Conservation (phyloP, 1,140 invertebrate species). For the Yoshiicerus persimilis region DNA sequence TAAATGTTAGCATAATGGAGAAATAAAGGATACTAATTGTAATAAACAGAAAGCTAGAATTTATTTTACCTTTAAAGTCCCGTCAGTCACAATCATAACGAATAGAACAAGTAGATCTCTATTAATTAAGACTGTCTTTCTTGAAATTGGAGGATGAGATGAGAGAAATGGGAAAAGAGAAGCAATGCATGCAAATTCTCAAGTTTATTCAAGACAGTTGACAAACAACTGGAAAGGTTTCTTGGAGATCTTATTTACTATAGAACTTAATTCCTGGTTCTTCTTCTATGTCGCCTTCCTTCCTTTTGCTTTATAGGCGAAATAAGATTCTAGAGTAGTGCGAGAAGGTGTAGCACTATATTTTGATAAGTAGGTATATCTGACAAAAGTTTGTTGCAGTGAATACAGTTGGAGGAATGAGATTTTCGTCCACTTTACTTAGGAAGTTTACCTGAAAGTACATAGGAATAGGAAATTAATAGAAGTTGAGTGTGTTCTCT, state of each 20-base stretch:
- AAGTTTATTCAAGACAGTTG: neutral
- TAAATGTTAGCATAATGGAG: neutral
- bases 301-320: neutral
- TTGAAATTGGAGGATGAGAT: neutral
- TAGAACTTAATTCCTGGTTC: neutral
- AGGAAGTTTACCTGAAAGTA: neutral
- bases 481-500: constrained; percentile 11
- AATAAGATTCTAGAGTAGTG: neutral
- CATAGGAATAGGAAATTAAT: neutral
- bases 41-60: neutral
- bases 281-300: neutral
- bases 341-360: neutral
- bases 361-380: neutral
- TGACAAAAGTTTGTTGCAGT: neutral
- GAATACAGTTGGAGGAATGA: neutral
- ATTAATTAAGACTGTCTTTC: constrained; percentile 13
- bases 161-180: neutral
- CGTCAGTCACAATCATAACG: constrained; percentile 43
- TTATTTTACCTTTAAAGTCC: constrained; percentile 40
- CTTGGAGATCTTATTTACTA: neutral
- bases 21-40: too few relatives aligned
- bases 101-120: neutral
- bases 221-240: neutral
- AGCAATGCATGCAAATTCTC: neutral
- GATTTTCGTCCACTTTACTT: neutral